Base-by-base conservation (phyloP, 2,113 vertebrate genomes). In the Paralichthys olivaceus region DNA sequence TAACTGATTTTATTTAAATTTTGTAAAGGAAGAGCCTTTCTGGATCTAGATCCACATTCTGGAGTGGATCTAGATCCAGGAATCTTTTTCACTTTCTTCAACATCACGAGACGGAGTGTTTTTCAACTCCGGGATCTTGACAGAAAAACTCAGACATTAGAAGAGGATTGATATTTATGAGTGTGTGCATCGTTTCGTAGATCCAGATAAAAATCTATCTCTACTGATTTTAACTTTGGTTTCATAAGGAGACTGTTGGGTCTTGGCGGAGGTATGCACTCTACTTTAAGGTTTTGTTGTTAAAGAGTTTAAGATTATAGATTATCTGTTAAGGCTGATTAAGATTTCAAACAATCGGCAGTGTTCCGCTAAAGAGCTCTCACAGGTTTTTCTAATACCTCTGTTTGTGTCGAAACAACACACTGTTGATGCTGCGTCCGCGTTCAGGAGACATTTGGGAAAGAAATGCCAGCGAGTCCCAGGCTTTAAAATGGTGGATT, bases 381-480 rank as follows among this genome's bases (percentile, higher is more conserved):
- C 17, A 22, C 49, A 60, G 70, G 72, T 72, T 81, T n/a, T 84
- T 49, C 20, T 55, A 78, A 80, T 79, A 40, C 77, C 45, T 47
- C 26, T 57, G 37, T 53, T 71, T 58, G 25, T 56, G 5, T 11
- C 3, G 79, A 84, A 85, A 80, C 56, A 23, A 20, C 1, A 51
- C 8, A 34, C 74, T 85, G 79, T 84, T 63, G 55, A 69, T 20
- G 53, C 25, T 32, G 45, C 8, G 62, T 75, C 55, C 26, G 47
- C 53, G 76, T 53, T 56, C 29, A 22, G 62, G 34, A 34, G 67
- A 28, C 55, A 51, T 62, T 72, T 34, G 54, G 43, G 40, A 73
- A 77, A 84, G 69, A 89, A 91, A 89, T 85, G 57, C 85, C 86
- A 72, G 56, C 19, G 23, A 82, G 74, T 84, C 85, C 89, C 66